A percentile compares a stretch with the other conserved stretches of the same genome.
Conservation (phyloP, 2,113 vertebrate genomes). For the Sylvietta virens region DNA sequence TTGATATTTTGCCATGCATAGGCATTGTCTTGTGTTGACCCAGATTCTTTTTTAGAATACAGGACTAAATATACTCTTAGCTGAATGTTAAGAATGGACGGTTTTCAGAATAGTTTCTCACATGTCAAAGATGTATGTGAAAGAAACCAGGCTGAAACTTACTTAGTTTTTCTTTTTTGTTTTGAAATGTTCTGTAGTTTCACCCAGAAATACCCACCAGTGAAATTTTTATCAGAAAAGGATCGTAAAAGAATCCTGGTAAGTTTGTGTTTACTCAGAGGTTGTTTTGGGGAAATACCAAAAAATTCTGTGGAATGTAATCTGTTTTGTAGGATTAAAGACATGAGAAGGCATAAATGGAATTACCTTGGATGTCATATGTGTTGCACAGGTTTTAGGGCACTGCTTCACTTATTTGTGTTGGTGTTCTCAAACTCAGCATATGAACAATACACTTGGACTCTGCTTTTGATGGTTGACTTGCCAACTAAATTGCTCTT, state of each 20-base stretch:
- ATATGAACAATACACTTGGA: neutral
- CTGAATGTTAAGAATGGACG: neutral
- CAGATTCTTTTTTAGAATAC: neutral
- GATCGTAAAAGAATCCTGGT: constrained; percentile 98
- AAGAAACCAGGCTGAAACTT: neutral
- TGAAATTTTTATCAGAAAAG: constrained; percentile 98
- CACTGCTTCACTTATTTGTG: neutral
- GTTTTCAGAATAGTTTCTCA: neutral
- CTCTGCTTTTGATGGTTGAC: neutral
- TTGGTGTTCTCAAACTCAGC: neutral
- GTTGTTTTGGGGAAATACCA: neutral
- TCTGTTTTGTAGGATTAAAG: neutral
- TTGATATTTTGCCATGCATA: neutral
- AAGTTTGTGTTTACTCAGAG: constrained; percentile 52
- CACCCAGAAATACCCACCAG: constrained; percentile 95
- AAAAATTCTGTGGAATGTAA: neutral
- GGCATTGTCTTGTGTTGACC: neutral
- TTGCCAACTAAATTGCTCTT: neutral
- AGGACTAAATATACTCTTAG: neutral
- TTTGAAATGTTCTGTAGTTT: constrained; percentile 76
- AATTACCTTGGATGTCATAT: neutral
- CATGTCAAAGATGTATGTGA: neutral
- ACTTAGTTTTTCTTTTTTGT: neutral
- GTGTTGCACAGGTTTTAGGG: neutral
- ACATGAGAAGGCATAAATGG: neutral